phyloP scores from a whole-genome alignment of 92 coral and sea anemone species.

The Epizoanthus rinbou region DNA sequence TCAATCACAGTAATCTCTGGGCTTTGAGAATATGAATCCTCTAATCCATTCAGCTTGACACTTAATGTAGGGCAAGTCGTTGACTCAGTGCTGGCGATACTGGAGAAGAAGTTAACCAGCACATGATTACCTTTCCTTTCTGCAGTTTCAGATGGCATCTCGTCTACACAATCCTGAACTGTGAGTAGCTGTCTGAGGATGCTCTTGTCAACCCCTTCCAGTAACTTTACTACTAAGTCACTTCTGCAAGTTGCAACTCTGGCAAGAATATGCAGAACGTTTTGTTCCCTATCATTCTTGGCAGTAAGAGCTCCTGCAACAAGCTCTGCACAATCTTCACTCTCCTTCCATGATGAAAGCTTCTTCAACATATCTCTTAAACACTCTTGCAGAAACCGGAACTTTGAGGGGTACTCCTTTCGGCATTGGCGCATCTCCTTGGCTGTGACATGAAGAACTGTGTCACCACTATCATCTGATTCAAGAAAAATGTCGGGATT shows the following conservation, averaged over 20 bases:
- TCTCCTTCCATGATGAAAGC: slow-evolving; percentile 28
- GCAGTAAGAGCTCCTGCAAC: slow-evolving; percentile 4
- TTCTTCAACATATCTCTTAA: slow-evolving; percentile 25
- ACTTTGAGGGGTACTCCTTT: slow-evolving; percentile 1
- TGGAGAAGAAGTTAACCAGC: neutral
- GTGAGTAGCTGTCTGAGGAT: slow-evolving; percentile 10
- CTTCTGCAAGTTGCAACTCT: slow-evolving; percentile 17
- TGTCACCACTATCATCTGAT: slow-evolving; percentile 32
- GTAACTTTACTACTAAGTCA: slow-evolving; percentile 3
- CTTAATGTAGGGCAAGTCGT: neutral
- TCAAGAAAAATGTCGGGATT: slow-evolving; percentile 9
- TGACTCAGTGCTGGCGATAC: neutral
- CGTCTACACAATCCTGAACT: slow-evolving; percentile 37
- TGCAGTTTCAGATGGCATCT: slow-evolving; percentile 32
- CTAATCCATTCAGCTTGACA: neutral
- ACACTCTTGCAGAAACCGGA: slow-evolving; percentile 26
- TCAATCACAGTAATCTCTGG: slow-evolving; percentile 19
- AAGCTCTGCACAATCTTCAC: neutral
- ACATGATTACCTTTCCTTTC: slow-evolving; percentile 7
- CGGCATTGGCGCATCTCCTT: slow-evolving; percentile 21
- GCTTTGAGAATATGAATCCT: neutral
- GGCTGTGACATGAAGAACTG: slow-evolving; percentile 35
- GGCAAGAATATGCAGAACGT: slow-evolving; percentile 25
- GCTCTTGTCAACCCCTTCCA: neutral
- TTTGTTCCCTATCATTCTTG: slow-evolving; percentile 36